Evolutionary conservation across 2,113 vertebrate species (phyloP), one percentile per base, ranked within the genome.

Genomic region (Antigone vipio): DNA sequence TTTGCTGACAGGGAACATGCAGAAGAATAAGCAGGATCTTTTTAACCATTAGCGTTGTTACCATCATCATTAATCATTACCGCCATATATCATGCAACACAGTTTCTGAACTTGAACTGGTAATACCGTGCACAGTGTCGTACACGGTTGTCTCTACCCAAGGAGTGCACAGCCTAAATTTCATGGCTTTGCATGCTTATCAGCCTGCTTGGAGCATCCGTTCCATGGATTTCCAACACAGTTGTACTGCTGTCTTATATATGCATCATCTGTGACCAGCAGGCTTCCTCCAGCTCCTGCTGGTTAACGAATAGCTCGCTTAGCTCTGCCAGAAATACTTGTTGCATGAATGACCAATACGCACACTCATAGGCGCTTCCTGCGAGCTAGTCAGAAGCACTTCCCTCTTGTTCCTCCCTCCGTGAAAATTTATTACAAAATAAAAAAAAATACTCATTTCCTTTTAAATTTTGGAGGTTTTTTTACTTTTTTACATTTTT

Each of bases 101-200:
- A 35, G 42, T 58, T 52, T 67, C 55, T 69, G 50, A 67, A 50
- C n/a, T 42, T 58, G 32, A 74, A 21, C 29, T 50, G 55, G 12
- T 62, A 66, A 63, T 12, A 30, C 3, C 0, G 0, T 77, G 35
- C 11, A 19, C 75, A 56, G 9, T 59, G 42, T 23, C 1, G 1
- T 50, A 56, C 9, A 3, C 1, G 2, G 18, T 24, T 63, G 20
- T 79, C 23, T 66, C 55, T 59, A 22, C 44, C 40, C 30, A 52
- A 67, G 35, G 35, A 81, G 9, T 12, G 8, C 35, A 40, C 40
- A 72, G 59, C 67, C 79, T 73, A 16, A 66, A 84, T 79, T 38
- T 53, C 50, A 55, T 32, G 27, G 47, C 50, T 74, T 77, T 76
- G 24, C 32, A 11, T 20, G 12, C 27, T 69, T 67, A 55, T 74